Conservation (phyloP, 2,113 vertebrate species). For the Equus quagga region DNA sequence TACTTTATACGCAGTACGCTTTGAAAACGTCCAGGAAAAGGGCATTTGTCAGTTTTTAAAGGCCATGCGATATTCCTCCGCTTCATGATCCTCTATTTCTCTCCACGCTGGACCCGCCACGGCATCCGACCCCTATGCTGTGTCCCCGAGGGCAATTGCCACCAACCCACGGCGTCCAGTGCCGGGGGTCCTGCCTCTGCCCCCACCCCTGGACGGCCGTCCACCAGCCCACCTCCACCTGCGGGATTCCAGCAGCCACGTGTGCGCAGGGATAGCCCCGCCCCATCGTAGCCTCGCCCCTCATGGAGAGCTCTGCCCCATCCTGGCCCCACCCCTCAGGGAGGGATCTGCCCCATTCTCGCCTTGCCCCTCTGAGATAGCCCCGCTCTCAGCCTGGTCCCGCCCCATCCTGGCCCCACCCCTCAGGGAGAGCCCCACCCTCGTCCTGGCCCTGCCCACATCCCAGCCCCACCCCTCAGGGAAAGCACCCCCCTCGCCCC, state of each 20-base stretch:
- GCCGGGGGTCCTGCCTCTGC: too few relatives aligned
- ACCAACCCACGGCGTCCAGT: not conserved
- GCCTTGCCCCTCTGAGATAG: not conserved
- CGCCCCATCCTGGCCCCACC: not conserved
- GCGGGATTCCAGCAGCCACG: not conserved
- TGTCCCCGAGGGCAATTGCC: too few relatives aligned
- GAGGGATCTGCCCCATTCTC: too few relatives aligned
- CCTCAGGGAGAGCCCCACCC: too few relatives aligned
- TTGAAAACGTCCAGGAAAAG: not conserved
- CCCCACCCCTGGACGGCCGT: not conserved
- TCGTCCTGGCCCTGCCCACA: too few relatives aligned
- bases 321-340: rapidly evolving
- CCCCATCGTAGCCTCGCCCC: not conserved
- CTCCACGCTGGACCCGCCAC: not conserved
- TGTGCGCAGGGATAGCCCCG: not conserved
- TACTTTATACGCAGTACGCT: not conserved
- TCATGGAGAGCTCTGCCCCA: rapidly evolving
- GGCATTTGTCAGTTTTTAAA: not conserved
- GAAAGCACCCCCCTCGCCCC: too few relatives aligned
- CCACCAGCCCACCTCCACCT: too few relatives aligned
- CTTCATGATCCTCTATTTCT: not conserved
- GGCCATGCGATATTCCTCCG: not conserved
- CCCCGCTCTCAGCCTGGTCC: too few relatives aligned
- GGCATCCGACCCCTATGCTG: not conserved
- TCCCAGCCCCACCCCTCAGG: too few relatives aligned